phyloP scores from a whole-genome alignment of 2,797 vertebrate species.

The Smutsia temminckii region DNA sequence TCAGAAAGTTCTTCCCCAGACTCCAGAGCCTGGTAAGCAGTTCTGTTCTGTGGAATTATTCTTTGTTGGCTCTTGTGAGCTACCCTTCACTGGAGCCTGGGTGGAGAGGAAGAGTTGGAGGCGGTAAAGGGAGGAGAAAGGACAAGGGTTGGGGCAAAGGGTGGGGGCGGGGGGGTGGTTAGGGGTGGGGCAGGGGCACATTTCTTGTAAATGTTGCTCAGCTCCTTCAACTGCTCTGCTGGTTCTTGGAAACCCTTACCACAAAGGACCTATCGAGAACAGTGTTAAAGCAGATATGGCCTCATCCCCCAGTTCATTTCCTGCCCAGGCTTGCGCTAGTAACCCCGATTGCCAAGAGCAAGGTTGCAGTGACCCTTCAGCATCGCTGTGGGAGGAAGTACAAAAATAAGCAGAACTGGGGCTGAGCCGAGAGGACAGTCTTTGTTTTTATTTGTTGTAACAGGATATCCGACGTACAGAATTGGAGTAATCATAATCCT shows the following conservation, averaged over 20 bases:
- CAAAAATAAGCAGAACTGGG: constrained; percentile 70
- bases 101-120: constrained; percentile 39
- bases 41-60: background rate
- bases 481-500: constrained; percentile 9
- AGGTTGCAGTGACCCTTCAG: constrained; percentile 71
- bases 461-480: constrained; percentile 17
- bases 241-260: constrained; percentile 84
- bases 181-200: background rate
- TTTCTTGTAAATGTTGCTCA: constrained; percentile 80
- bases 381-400: constrained; percentile 64
- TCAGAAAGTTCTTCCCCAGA: background rate
- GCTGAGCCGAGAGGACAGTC: constrained; percentile 26
- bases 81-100: background rate
- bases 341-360: constrained; percentile 75
- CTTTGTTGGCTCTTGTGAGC: background rate
- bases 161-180: background rate
- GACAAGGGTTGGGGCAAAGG: background rate
- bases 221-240: constrained; percentile 76
- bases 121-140: constrained; percentile 6
- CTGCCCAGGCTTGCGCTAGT: constrained; percentile 68
- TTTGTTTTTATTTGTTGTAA: constrained; percentile 59
- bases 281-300: constrained; percentile 57
- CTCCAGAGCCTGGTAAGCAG: background rate
- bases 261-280: constrained; percentile 72
- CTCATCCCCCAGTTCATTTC: constrained; percentile 63